These are phyloP conservation scores for Limnephilus auricula DNA, from an alignment of 2,888 invertebrate species.

Conservation along the genomic window DNA sequence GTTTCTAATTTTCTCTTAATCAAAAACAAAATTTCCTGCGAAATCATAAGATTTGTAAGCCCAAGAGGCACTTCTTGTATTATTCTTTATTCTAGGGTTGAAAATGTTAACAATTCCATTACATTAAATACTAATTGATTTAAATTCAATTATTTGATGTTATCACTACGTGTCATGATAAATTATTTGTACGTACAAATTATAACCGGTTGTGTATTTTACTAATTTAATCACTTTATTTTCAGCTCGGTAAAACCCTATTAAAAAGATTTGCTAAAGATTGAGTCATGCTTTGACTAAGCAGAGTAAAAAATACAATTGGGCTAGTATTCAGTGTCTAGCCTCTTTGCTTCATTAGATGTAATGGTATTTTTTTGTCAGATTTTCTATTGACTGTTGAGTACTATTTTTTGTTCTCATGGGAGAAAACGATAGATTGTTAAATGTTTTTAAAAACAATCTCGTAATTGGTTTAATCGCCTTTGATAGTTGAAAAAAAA, in stretches of 20 bases:
- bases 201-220: neutral
- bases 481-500: neutral
- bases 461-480: neutral
- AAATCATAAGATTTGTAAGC: too few relatives aligned
- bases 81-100: neutral
- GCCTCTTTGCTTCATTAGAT: conserved; percentile 1
- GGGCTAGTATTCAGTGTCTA: neutral
- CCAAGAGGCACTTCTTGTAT: too few relatives aligned
- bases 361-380: neutral
- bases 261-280: neutral
- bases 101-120: neutral
- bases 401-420: neutral
- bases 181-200: neutral
- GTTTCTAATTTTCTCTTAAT: too few relatives aligned
- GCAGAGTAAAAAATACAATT: neutral
- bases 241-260: neutral
- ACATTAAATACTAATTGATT: neutral
- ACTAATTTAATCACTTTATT: neutral
- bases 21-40: too few relatives aligned
- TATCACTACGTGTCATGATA: neutral
- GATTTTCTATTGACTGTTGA: neutral
- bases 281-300: neutral
- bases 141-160: neutral
- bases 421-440: neutral
- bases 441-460: neutral